Evolutionary conservation across 2,888 invertebrate genomes (phyloP).

Genomic region (Lypha dubia): DNA sequence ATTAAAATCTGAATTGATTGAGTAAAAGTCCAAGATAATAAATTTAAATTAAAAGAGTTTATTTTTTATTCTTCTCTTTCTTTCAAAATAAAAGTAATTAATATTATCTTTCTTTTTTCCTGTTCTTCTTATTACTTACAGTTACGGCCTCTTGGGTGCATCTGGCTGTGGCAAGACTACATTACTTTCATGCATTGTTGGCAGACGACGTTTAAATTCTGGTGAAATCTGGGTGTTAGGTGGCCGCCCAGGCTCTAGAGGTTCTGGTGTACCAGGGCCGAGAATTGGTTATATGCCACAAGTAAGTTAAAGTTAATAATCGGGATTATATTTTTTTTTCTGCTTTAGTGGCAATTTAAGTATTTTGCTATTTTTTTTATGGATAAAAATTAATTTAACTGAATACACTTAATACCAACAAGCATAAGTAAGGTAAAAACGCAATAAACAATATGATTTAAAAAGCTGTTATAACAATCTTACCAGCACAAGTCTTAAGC

Average conservation of each 20-base stretch:
- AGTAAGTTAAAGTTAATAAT: conserved; percentile 83
- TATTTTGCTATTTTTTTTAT: too few relatives aligned
- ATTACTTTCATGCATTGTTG: conserved; percentile 92
- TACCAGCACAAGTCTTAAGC: too few relatives aligned
- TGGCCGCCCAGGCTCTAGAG: conserved; percentile 91
- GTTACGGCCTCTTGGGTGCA: conserved; percentile 94
- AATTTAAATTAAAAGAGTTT: conserved; percentile 13
- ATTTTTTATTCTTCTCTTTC: background rate
- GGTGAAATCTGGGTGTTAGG: conserved; percentile 94
- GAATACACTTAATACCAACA: too few relatives aligned
- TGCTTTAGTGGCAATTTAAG: too few relatives aligned
- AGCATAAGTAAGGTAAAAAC: too few relatives aligned
- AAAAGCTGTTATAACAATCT: too few relatives aligned
- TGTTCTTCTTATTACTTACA: conserved; percentile 78
- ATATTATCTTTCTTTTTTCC: conserved; percentile 4
- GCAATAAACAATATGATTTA: too few relatives aligned
- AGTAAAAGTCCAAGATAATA: background rate
- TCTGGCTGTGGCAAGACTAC: conserved; percentile 97
- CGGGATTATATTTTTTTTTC: too few relatives aligned
- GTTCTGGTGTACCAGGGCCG: conserved; percentile 94
- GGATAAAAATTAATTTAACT: too few relatives aligned
- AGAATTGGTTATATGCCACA: conserved; percentile 96
- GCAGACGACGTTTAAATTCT: conserved; percentile 89
- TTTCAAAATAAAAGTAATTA: conserved; percentile 13
- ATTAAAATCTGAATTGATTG: conserved; percentile 15